phyloP scores from a whole-genome alignment of 2,797 vertebrate species.

The Allobates femoralis region DNA sequence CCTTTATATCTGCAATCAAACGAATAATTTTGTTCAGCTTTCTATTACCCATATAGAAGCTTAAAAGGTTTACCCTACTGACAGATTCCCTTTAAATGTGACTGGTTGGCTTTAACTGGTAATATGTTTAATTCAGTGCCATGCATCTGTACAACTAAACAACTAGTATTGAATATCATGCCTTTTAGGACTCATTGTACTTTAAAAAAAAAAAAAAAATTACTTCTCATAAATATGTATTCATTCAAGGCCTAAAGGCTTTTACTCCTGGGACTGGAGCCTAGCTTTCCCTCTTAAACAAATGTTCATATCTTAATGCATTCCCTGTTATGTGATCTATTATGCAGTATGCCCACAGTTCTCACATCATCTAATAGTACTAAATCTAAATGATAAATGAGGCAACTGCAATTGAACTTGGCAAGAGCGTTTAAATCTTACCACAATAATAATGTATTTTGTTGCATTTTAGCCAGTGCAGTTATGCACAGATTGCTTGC shows the following conservation, averaged over 20 bases:
- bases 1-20: no score
- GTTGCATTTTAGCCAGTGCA: not conserved
- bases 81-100: no score
- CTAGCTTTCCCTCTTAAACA: not conserved
- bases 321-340: conserved; percentile 33
- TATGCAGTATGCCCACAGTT: conserved; percentile 23
- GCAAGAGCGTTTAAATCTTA: not conserved
- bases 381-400: conserved; percentile 37
- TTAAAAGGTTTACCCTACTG: no score
- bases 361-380: conserved; percentile 29
- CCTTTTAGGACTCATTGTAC: not conserved
- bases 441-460: not conserved
- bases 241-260: not conserved
- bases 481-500: not conserved
- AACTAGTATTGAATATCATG: not conserved
- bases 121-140: not conserved
- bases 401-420: not conserved
- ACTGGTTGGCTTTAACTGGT: not conserved
- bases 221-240: not conserved
- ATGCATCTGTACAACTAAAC: not conserved
- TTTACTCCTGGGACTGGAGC: conserved; percentile 28
- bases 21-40: no score
- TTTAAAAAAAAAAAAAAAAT: not conserved
- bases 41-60: no score
- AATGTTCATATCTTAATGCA: conserved; percentile 36